Conservation (phyloP, 2,888 invertebrate genomes). For the Athalia circularis region DNA sequence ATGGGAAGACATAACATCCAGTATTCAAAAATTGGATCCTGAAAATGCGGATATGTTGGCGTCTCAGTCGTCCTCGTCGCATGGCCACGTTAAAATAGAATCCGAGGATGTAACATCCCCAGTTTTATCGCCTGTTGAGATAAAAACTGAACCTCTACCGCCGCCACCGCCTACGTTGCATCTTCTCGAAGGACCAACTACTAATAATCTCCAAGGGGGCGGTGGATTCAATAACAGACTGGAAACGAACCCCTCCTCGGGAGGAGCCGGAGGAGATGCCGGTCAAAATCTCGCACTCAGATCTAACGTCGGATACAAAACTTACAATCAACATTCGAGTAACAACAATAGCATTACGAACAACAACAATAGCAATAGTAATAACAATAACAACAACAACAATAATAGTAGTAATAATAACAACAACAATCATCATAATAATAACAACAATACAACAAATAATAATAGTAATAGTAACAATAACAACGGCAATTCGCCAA, state of each 20-base stretch:
- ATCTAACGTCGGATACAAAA: constrained; percentile 63
- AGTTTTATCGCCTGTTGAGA: constrained; percentile 86
- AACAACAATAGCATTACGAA: constrained; percentile 63
- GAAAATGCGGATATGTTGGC: constrained; percentile 92
- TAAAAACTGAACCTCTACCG: constrained; percentile 83
- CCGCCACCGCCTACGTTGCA: constrained; percentile 76
- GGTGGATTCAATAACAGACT: constrained; percentile 46
- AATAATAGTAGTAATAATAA: constrained; percentile 57
- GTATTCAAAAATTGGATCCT: constrained; percentile 92
- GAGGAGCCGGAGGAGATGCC: constrained; percentile 65
- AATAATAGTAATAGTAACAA: constrained; percentile 55
- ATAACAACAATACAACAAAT: constrained; percentile 51
- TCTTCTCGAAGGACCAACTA: constrained; percentile 76
- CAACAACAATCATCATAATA: constrained; percentile 53
- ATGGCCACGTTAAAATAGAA: constrained; percentile 85
- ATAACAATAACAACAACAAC: constrained; percentile 55
- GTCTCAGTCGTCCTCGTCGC: constrained; percentile 74
- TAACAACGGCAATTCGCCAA: constrained; percentile 61
- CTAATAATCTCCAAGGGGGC: constrained; percentile 49
- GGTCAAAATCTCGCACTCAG: constrained; percentile 68
- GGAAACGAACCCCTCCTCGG: constrained; percentile 70
- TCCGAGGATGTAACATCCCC: constrained; percentile 83
- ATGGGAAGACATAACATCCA: constrained; percentile 95
- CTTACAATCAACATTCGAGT: constrained; percentile 57
- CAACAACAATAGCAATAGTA: constrained; percentile 63